phyloP scores from a whole-genome alignment of 2,113 vertebrate genomes.

The Tachysurus fulvidraco region DNA sequence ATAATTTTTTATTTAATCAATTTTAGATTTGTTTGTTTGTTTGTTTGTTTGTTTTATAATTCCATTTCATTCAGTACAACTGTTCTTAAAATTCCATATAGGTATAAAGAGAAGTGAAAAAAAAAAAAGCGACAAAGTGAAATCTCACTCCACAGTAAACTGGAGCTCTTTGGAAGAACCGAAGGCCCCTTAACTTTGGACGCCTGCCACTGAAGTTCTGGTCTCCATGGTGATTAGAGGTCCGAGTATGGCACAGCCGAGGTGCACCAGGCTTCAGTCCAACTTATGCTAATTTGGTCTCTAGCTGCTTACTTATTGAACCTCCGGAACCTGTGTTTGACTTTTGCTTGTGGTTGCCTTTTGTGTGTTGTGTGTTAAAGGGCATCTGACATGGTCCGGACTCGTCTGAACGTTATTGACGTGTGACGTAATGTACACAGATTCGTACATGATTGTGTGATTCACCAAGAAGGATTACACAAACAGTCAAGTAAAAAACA shows the following conservation, averaged over 20 bases:
- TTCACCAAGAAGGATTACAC: neutral
- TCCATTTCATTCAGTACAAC: neutral
- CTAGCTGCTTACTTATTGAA: neutral
- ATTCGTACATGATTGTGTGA: neutral
- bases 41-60: neutral
- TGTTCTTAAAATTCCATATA: neutral
- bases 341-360: neutral
- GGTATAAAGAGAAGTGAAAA: neutral
- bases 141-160: neutral
- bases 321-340: neutral
- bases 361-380: neutral
- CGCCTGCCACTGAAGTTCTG: conserved; percentile 65
- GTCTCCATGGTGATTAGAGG: conserved; percentile 66
- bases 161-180: neutral
- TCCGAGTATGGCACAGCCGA: conserved; percentile 47
- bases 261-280: conserved; percentile 37
- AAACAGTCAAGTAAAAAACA: neutral
- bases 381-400: neutral
- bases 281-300: conserved; percentile 41
- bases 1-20: too few relatives aligned
- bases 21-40: too few relatives aligned
- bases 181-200: conserved; percentile 24
- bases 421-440: neutral
- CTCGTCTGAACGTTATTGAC: neutral
- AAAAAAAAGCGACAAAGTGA: too few relatives aligned